Percentiles rank a stretch among this genome's conserved stretches.
phyloP scores from a whole-genome alignment of 1,140 invertebrate genomes.

The Holcopasites calliopsidis region DNA sequence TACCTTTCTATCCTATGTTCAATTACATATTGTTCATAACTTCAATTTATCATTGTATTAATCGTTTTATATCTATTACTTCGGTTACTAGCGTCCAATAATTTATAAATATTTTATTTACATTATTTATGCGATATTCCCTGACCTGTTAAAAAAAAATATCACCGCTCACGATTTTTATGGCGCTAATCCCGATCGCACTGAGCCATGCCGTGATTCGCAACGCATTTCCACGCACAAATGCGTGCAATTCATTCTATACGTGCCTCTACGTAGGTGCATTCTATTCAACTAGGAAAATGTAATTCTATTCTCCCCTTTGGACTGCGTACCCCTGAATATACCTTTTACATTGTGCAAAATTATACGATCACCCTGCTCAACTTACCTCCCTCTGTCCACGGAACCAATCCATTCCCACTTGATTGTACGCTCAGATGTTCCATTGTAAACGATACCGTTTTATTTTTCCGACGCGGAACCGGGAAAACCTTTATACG shows the following conservation, averaged over 20 bases:
- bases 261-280: constrained; percentile 16
- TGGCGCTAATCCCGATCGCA: too few relatives aligned
- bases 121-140: too few relatives aligned
- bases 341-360: constrained; percentile 31
- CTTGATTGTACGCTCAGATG: constrained; percentile 1
- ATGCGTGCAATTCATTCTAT: constrained; percentile 2
- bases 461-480: background rate
- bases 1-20: too few relatives aligned
- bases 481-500: background rate
- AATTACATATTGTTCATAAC: too few relatives aligned
- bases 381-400: constrained; percentile 5
- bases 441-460: constrained; percentile 16
- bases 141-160: too few relatives aligned
- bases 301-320: constrained; percentile 19
- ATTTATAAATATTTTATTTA: too few relatives aligned
- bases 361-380: constrained; percentile 30
- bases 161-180: too few relatives aligned
- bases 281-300: constrained; percentile 17
- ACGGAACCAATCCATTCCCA: constrained; percentile 18
- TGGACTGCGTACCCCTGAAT: background rate
- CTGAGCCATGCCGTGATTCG: background rate
- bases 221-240: background rate
- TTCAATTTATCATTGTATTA: too few relatives aligned
- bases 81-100: too few relatives aligned
- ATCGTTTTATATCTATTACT: too few relatives aligned